Percentiles rank a stretch among this genome's conserved stretches.
These are phyloP conservation scores for Podocnemis expansa DNA, from an alignment of 2,113 vertebrate genomes.

Conservation along the genomic window DNA sequence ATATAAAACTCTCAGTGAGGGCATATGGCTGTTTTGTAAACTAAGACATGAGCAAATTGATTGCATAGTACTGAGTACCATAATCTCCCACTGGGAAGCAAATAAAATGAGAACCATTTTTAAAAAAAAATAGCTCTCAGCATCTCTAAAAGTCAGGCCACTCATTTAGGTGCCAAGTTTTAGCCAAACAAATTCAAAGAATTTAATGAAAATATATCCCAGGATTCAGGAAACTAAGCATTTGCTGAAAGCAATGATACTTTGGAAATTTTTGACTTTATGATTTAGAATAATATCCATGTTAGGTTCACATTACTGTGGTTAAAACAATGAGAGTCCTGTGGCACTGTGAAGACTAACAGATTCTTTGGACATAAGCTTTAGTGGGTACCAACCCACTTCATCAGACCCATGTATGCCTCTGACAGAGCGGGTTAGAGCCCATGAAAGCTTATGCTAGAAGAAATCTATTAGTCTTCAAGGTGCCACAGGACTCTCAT, in stretches of 20 bases:
- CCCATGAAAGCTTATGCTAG: too few species aligned
- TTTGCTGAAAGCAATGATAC: neutral
- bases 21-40: neutral
- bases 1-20: neutral
- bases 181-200: neutral
- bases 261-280: rapidly evolving
- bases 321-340: neutral
- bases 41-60: neutral
- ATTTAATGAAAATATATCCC: neutral
- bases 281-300: neutral
- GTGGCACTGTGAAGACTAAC: too few species aligned
- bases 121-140: neutral
- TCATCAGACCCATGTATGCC: too few species aligned
- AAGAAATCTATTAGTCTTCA: too few species aligned
- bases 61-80: neutral
- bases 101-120: neutral
- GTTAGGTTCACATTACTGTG: neutral
- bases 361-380: too few species aligned
- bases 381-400: too few species aligned
- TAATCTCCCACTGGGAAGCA: neutral
- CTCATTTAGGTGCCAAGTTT: neutral
- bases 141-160: neutral
- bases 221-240: neutral
- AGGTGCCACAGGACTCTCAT: too few species aligned
- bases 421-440: too few species aligned